phyloP scores from a whole-genome alignment of 2,888 invertebrate species.

The Chydorus sphaericus region DNA sequence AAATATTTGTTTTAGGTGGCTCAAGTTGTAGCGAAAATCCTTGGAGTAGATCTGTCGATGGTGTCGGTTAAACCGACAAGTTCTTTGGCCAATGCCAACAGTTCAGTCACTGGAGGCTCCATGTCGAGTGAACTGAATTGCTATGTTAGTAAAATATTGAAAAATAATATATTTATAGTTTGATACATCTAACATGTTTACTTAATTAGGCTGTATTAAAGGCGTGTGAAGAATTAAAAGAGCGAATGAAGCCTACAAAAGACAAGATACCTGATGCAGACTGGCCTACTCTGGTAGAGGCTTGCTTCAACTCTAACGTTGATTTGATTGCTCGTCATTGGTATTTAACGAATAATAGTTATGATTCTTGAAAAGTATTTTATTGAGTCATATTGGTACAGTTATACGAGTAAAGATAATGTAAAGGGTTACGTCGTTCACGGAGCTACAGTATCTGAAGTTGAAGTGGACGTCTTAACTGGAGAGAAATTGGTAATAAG shows the following conservation, averaged over 20 bases:
- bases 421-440: slow-evolving; percentile 26
- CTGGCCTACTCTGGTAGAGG: slow-evolving; percentile 27
- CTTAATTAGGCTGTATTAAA: slow-evolving; percentile 23
- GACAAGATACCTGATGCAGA: slow-evolving; percentile 24
- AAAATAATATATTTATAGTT: neutral
- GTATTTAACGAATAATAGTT: slow-evolving; percentile 13
- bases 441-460: slow-evolving; percentile 28
- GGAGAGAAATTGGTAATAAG: slow-evolving; percentile 26
- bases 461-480: slow-evolving; percentile 31
- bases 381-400: neutral
- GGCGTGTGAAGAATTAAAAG: slow-evolving; percentile 26
- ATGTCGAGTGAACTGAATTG: slow-evolving; percentile 48
- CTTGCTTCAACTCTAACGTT: slow-evolving; percentile 24
- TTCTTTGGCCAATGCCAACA: slow-evolving; percentile 48
- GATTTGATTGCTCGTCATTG: slow-evolving; percentile 25
- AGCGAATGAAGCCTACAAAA: slow-evolving; percentile 27
- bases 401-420: slow-evolving; percentile 17
- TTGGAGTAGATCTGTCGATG: slow-evolving; percentile 51
- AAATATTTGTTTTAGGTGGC: slow-evolving; percentile 35
- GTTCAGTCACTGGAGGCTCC: slow-evolving; percentile 50
- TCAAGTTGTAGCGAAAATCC: slow-evolving; percentile 54
- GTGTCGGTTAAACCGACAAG: slow-evolving; percentile 50
- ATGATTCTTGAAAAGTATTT: neutral
- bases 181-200: neutral
- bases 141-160: slow-evolving; percentile 20